phyloP scores from a whole-genome alignment of 2,888 invertebrate genomes.

The Tetrapedia diversipes region DNA sequence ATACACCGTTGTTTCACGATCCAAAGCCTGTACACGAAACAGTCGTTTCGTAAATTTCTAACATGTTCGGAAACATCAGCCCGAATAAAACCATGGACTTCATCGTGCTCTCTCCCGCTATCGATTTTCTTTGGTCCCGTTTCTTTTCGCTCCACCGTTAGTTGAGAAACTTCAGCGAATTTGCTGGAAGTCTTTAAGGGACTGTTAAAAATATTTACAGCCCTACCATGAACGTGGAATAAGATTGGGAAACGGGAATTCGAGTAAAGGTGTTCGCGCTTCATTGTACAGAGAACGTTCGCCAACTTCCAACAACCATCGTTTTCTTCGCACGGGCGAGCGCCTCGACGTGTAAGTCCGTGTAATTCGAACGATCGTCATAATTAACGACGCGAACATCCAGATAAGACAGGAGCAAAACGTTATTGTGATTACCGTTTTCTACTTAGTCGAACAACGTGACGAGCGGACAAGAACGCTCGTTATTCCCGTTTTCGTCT shows the following conservation, averaged over 20 bases:
- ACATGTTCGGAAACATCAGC: background rate
- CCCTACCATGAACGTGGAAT: slow-evolving; percentile 15
- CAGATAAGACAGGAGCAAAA: slow-evolving; percentile 6
- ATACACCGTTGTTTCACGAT: background rate
- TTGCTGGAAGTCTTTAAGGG: background rate
- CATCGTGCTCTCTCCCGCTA: background rate
- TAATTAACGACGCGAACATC: slow-evolving; percentile 50
- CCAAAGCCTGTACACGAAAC: background rate
- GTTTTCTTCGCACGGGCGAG: background rate
- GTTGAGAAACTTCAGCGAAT: slow-evolving; percentile 11
- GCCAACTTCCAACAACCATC: slow-evolving; percentile 25
- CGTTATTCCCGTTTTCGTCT: slow-evolving; percentile 17
- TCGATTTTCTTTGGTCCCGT: slow-evolving; percentile 13
- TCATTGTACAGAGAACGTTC: background rate
- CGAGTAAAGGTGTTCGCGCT: background rate
- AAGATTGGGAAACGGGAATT: slow-evolving; percentile 11
- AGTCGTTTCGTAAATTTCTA: background rate
- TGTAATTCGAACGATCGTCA: slow-evolving; percentile 53
- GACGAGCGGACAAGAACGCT: slow-evolving; percentile 24
- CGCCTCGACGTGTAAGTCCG: slow-evolving; percentile 14
- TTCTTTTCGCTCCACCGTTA: background rate
- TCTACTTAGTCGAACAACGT: slow-evolving; percentile 9
- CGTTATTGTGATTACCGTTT: slow-evolving; percentile 23
- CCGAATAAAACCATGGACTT: background rate
- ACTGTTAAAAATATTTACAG: slow-evolving; percentile 35